phyloP scores from a whole-genome alignment of 2,888 invertebrate genomes.

The Catocala nupta region DNA sequence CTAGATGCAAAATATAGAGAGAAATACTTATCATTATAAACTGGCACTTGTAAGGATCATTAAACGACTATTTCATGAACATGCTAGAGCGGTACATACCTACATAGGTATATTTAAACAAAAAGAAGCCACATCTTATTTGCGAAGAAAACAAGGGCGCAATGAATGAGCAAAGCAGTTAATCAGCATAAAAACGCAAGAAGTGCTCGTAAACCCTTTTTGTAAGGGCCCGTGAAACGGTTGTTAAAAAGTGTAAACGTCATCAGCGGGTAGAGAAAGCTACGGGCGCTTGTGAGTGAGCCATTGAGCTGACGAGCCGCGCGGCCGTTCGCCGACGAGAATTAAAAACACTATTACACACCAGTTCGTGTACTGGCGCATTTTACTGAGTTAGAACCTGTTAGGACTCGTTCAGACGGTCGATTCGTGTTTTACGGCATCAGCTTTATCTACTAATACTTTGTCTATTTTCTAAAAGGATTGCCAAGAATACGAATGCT shows the following conservation, averaged over 20 bases:
- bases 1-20: neutral
- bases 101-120: neutral
- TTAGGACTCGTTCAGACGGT: slow-evolving; percentile 6
- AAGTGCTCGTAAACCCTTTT: slow-evolving; percentile 44
- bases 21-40: too few relatives aligned
- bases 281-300: slow-evolving; percentile 35
- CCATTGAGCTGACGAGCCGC: slow-evolving; percentile 35
- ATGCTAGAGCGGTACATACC: too few relatives aligned
- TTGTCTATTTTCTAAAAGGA: too few relatives aligned
- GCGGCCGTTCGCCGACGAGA: slow-evolving; percentile 15
- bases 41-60: too few relatives aligned
- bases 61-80: too few relatives aligned
- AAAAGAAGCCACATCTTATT: slow-evolving; percentile 14
- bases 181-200: slow-evolving; percentile 45
- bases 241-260: slow-evolving; percentile 57
- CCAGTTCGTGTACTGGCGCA: slow-evolving; percentile 3
- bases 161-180: slow-evolving; percentile 36
- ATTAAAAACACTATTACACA: slow-evolving; percentile 43
- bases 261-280: slow-evolving; percentile 43
- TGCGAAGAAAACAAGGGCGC: slow-evolving; percentile 13
- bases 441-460: too few relatives aligned
- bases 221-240: slow-evolving; percentile 44
- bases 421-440: too few relatives aligned
- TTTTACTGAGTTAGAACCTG: slow-evolving; percentile 6
- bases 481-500: too few relatives aligned